Evolutionary conservation across 2,797 vertebrate genomes (phyloP).

Genomic region (Chaunax sp.): DNA sequence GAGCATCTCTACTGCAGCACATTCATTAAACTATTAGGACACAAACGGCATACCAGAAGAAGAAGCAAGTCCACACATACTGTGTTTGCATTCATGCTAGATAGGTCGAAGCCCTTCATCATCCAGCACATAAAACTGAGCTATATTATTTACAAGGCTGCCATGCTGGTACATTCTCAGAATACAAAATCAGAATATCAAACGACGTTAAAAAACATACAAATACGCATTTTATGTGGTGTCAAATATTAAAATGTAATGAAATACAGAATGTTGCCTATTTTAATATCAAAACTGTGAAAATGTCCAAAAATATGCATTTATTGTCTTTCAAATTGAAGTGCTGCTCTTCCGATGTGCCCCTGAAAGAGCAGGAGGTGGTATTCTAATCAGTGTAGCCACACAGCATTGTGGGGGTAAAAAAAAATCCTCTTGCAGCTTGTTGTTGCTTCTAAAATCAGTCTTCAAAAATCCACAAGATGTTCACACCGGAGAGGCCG

Average conservation of each 20-base stretch:
- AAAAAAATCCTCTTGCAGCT: slow-evolving; percentile 9
- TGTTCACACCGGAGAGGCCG: slow-evolving; percentile 94
- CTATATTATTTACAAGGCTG: slow-evolving; percentile 69
- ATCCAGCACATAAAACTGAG: slow-evolving; percentile 49
- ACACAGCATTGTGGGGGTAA: neutral
- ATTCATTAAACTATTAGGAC: slow-evolving; percentile 34
- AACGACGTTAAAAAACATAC: slow-evolving; percentile 51
- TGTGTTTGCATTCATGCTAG: slow-evolving; percentile 64
- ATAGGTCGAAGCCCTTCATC: slow-evolving; percentile 52
- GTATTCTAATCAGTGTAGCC: slow-evolving; percentile 10
- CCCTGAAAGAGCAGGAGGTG: slow-evolving; percentile 4
- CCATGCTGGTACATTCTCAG: slow-evolving; percentile 65
- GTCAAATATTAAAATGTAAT: slow-evolving; percentile 44
- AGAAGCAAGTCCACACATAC: slow-evolving; percentile 37
- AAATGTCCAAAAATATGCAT: slow-evolving; percentile 34
- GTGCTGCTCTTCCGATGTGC: slow-evolving; percentile 8
- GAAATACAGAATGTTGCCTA: slow-evolving; percentile 16
- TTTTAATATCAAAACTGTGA: slow-evolving; percentile 17
- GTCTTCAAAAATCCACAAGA: slow-evolving; percentile 96
- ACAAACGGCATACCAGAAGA: slow-evolving; percentile 18
- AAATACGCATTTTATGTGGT: slow-evolving; percentile 50
- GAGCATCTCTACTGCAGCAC: slow-evolving; percentile 12
- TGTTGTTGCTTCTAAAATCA: slow-evolving; percentile 62
- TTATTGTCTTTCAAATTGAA: slow-evolving; percentile 31
- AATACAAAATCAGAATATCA: slow-evolving; percentile 48